A percentile compares a stretch with the other conserved stretches of the same genome.
Evolutionary conservation across 2,888 invertebrate genomes (phyloP).

Genomic region (Eledona agricola): DNA sequence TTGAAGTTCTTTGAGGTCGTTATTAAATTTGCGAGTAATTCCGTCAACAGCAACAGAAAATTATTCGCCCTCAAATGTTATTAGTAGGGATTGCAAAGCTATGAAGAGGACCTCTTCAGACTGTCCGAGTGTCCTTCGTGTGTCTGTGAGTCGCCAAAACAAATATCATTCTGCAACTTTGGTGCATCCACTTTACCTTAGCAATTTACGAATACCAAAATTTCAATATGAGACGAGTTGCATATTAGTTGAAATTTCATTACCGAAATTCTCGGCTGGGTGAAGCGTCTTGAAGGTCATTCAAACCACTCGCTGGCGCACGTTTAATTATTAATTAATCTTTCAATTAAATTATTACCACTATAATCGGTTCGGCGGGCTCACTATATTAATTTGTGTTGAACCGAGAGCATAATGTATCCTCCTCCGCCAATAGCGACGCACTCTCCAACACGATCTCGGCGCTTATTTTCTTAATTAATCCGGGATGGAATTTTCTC

Average conservation of each 20-base stretch:
- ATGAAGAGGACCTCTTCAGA: conserved; percentile 27
- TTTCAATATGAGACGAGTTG: conserved; percentile 44
- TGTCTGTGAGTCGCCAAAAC: conserved; percentile 29
- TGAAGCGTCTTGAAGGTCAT: conserved; percentile 47
- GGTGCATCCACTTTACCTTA: conserved; percentile 16
- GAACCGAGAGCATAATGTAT: conserved; percentile 20
- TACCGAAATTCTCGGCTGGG: conserved; percentile 44
- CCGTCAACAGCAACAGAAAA: conserved; percentile 23
- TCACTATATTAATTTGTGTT: conserved; percentile 40
- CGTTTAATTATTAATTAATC: conserved; percentile 47
- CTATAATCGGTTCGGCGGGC: conserved; percentile 40
- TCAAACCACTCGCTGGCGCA: conserved; percentile 42
- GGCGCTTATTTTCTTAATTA: conserved; percentile 23
- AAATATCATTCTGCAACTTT: conserved; percentile 27
- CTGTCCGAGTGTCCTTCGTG: conserved; percentile 23
- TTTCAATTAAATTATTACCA: conserved; percentile 43
- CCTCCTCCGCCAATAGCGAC: conserved; percentile 13
- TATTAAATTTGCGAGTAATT: conserved; percentile 33
- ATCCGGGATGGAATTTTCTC: conserved; percentile 8
- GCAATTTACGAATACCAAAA: conserved; percentile 36
- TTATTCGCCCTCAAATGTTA: conserved; percentile 23
- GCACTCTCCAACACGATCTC: conserved; percentile 15
- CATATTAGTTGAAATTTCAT: conserved; percentile 51
- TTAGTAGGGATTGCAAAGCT: conserved; percentile 13
- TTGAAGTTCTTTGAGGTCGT: conserved; percentile 14